Evolutionary conservation across 2,113 vertebrate genomes (phyloP).

Genomic region (Cyanoramphus novaezelandiae): DNA sequence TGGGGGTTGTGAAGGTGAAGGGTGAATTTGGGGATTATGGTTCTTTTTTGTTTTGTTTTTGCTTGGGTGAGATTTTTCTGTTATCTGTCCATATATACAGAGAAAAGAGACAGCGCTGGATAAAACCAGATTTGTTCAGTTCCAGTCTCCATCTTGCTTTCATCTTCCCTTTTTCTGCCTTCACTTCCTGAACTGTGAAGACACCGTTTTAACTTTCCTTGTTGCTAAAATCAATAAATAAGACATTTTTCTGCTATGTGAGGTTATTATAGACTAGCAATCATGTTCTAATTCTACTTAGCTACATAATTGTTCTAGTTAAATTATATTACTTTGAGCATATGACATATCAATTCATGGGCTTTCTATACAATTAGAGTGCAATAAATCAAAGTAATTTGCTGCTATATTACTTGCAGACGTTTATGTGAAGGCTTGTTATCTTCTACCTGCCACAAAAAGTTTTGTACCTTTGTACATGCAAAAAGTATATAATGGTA

Average conservation of each 20-base stretch:
- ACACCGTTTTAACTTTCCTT: not conserved
- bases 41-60: not conserved
- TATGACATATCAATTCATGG: slow-evolving; percentile 11
- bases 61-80: not conserved
- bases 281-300: slow-evolving; percentile 6
- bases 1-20: not conserved
- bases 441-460: not conserved
- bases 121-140: not conserved
- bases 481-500: not conserved
- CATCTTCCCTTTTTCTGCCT: not conserved
- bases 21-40: not conserved
- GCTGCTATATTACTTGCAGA: not conserved
- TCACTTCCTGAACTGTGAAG: not conserved
- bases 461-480: not conserved
- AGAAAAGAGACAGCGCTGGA: not conserved
- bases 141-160: not conserved
- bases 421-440: not conserved
- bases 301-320: slow-evolving; percentile 4
- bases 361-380: slow-evolving; percentile 17
- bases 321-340: not conserved
- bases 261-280: not conserved
- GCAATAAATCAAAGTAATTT: slow-evolving; percentile 52
- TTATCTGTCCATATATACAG: not conserved
- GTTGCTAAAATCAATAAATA: slow-evolving; percentile 9
- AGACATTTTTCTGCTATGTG: not conserved